phyloP scores from a whole-genome alignment of 2,888 invertebrate species.

The Melitaea athalia region DNA sequence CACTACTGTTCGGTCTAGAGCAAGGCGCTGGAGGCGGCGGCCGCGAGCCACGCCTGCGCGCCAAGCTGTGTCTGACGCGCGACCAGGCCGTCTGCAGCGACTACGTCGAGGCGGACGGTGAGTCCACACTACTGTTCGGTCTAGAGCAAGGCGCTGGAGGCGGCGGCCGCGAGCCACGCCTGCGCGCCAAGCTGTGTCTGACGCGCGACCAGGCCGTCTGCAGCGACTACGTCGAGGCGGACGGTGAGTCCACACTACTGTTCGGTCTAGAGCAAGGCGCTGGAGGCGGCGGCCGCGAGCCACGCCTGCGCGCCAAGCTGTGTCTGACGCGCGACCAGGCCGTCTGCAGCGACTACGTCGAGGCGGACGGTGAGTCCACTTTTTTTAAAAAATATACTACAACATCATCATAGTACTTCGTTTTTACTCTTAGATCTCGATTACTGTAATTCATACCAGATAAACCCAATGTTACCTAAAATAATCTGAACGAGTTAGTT shows the following conservation, averaged over 20 bases:
- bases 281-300: slow-evolving; percentile 84
- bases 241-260: slow-evolving; percentile 91
- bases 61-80: slow-evolving; percentile 90
- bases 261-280: slow-evolving; percentile 86
- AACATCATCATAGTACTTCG: no score
- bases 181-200: slow-evolving; percentile 91
- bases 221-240: slow-evolving; percentile 91
- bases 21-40: slow-evolving; percentile 83
- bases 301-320: slow-evolving; percentile 89
- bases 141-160: slow-evolving; percentile 86
- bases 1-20: slow-evolving; percentile 89
- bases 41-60: slow-evolving; percentile 87
- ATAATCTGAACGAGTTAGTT: no score
- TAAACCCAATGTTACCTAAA: no score
- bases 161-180: slow-evolving; percentile 84
- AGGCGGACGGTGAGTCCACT: slow-evolving; percentile 92
- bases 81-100: slow-evolving; percentile 93
- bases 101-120: slow-evolving; percentile 91
- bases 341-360: slow-evolving; percentile 91
- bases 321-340: slow-evolving; percentile 91
- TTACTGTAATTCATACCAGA: no score
- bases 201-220: slow-evolving; percentile 91
- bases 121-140: no score
- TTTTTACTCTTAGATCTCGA: no score
- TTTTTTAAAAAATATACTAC: no score